phyloP scores from a whole-genome alignment of 2,797 vertebrate species.

The Acanthurus lineatus region DNA sequence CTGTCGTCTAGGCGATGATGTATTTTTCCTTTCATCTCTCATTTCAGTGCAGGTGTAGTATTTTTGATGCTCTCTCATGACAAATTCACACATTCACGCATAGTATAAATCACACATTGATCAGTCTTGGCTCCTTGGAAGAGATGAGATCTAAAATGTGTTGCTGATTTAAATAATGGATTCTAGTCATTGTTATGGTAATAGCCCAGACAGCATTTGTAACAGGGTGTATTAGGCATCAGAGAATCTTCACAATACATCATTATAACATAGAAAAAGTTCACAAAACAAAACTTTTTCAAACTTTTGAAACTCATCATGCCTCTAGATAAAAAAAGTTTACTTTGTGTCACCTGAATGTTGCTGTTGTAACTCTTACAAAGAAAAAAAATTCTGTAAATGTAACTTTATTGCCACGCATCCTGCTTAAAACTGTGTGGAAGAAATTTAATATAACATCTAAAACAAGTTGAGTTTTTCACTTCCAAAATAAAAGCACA shows the following conservation, averaged over 20 bases:
- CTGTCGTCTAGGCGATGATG: not conserved
- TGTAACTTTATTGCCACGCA: too few species aligned
- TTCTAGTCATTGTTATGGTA: not conserved
- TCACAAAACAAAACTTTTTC: not conserved
- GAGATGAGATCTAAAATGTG: conserved; percentile 14
- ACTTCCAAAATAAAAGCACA: too few species aligned
- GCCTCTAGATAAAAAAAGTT: not conserved
- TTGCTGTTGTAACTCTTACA: too few species aligned
- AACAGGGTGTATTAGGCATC: not conserved
- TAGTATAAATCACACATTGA: conserved; percentile 14
- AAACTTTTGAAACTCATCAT: not conserved
- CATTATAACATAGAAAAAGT: not conserved
- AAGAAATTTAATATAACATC: too few species aligned
- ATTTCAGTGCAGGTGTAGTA: conserved; percentile 31
- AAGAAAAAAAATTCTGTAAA: too few species aligned
- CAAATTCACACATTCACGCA: conserved; percentile 5
- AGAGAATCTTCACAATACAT: not conserved
- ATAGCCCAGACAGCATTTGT: not conserved
- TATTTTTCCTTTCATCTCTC: conserved; percentile 10
- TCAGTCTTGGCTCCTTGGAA: not conserved
- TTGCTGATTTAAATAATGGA: conserved; percentile 1
- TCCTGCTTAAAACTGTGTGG: too few species aligned
- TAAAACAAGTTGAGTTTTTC: too few species aligned
- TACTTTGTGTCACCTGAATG: too few species aligned
- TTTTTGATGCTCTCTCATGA: not conserved